Conservation (phyloP, 2,797 vertebrate genomes). For the Anas bahamensis region DNA sequence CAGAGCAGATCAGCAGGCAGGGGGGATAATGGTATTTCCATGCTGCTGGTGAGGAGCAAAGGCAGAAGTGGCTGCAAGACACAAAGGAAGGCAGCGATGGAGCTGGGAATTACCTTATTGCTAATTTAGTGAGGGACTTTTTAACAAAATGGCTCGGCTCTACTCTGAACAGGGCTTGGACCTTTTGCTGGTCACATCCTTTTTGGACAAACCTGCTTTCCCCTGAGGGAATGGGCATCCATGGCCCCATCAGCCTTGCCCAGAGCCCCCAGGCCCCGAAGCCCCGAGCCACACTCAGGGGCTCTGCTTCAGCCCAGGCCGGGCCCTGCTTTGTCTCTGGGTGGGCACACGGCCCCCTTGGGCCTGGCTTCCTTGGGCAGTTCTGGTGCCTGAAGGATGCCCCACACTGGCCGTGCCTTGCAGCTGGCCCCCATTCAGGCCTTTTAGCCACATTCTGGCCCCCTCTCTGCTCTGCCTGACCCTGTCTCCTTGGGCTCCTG, state of each 20-base stretch:
- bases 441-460: not conserved
- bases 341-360: not conserved
- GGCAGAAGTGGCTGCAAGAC: not conserved
- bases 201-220: not conserved
- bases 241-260: not conserved
- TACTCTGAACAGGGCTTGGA: not conserved
- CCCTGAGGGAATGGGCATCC: not conserved
- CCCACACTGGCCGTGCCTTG: rapidly evolving
- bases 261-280: not conserved
- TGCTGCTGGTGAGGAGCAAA: not conserved
- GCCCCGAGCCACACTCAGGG: not conserved
- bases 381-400: not conserved
- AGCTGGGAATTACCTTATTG: not conserved
- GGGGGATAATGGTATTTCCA: rapidly evolving
- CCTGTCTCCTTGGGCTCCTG: not conserved
- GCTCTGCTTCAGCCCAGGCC: not conserved
- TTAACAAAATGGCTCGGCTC: not conserved
- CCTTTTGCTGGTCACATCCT: not conserved
- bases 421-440: not conserved
- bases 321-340: not conserved
- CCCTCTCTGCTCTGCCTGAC: not conserved
- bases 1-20: not conserved
- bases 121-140: not conserved
- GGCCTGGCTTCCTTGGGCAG: not conserved
- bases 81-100: not conserved